A percentile compares a stretch with the other conserved stretches of the same genome.
phyloP scores from a whole-genome alignment of 2,888 invertebrate species.

The Lepeophtheirus nordmannii region DNA sequence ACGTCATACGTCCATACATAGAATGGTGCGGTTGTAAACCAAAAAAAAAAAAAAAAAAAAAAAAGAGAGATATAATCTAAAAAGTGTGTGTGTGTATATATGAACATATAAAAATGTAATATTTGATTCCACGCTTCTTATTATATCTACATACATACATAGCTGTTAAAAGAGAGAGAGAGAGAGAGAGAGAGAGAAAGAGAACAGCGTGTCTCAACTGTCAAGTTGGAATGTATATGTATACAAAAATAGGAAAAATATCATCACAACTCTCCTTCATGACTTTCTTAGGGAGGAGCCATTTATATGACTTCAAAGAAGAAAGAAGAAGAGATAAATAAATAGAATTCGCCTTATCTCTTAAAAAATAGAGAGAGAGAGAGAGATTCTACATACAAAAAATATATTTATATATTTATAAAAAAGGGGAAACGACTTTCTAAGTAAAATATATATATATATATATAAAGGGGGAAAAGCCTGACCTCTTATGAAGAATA shows the following conservation, averaged over 20 bases:
- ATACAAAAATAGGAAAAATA: neutral
- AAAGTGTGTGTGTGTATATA: too few relatives aligned
- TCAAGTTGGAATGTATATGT: too few relatives aligned
- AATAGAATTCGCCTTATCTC: neutral
- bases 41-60: too few relatives aligned
- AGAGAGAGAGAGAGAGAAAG: too few relatives aligned
- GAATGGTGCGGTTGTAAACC: too few relatives aligned
- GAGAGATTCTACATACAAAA: neutral
- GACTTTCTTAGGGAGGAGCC: slow-evolving; percentile 9
- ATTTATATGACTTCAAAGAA: neutral
- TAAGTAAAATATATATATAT: neutral
- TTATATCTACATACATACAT: too few relatives aligned
- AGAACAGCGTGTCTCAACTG: too few relatives aligned
- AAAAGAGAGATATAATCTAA: too few relatives aligned
- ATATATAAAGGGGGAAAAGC: neutral
- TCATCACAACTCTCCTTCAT: slow-evolving; percentile 3
- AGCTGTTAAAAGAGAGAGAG: too few relatives aligned
- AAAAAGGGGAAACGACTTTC: neutral
- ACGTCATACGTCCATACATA: too few relatives aligned
- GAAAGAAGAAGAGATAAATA: neutral
- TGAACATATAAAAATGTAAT: too few relatives aligned
- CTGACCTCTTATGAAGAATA: slow-evolving; percentile 2
- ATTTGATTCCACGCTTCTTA: too few relatives aligned
- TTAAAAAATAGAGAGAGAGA: neutral
- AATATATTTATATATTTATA: neutral